phyloP scores from a whole-genome alignment of 2,888 invertebrate species.

The Cremastinae sp. region DNA sequence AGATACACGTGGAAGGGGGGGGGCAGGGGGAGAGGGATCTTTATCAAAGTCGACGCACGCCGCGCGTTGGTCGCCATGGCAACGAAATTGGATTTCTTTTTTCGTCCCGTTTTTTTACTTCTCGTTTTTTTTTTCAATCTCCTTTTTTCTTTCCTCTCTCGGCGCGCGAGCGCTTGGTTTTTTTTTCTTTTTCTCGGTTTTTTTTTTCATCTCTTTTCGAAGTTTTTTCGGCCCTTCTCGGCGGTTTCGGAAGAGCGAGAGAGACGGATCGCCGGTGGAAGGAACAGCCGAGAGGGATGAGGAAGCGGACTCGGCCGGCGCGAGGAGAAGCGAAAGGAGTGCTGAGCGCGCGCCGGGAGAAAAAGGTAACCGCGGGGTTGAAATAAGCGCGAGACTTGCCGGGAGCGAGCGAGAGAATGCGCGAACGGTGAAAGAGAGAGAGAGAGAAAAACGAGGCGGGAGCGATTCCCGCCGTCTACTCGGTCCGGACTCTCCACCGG shows the following conservation, averaged over 20 bases:
- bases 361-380: conserved; percentile 58
- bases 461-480: conserved; percentile 50
- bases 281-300: conserved; percentile 59
- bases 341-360: conserved; percentile 59
- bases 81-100: conserved; percentile 81
- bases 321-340: conserved; percentile 46
- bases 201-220: conserved; percentile 62
- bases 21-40: conserved; percentile 72
- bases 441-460: conserved; percentile 54
- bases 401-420: conserved; percentile 49
- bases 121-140: conserved; percentile 52
- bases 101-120: conserved; percentile 35
- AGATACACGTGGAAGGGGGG: conserved; percentile 65
- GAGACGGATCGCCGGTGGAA: conserved; percentile 37
- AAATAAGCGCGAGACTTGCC: conserved; percentile 52
- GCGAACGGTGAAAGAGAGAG: conserved; percentile 50
- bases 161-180: conserved; percentile 51
- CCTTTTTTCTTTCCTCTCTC: conserved; percentile 76
- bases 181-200: conserved; percentile 64
- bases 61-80: conserved; percentile 76
- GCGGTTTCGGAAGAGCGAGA: conserved; percentile 61
- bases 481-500: conserved; percentile 37
- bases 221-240: conserved; percentile 79
- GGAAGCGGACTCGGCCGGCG: conserved; percentile 55
- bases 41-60: conserved; percentile 80